These are phyloP conservation scores for Tachina grossa DNA, from an alignment of 2,888 invertebrate species.

Conservation along the genomic window DNA sequence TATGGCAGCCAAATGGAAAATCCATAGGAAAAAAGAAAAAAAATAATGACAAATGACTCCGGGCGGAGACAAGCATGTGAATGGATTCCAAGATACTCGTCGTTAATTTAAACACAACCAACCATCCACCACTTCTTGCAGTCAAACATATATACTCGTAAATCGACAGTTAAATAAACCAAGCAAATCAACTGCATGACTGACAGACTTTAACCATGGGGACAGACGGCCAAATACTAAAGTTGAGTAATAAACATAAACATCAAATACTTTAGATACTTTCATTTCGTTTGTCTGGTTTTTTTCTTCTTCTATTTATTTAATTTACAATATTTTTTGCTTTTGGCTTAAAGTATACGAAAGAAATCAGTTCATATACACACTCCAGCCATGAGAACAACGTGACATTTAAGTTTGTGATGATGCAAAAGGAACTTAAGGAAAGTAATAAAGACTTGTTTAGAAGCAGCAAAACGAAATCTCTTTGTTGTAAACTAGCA, in stretches of 20 bases:
- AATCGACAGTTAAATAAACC: neutral
- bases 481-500: neutral
- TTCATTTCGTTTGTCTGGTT: neutral
- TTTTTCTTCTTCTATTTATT: neutral
- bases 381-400: slow-evolving; percentile 39
- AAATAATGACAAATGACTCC: neutral
- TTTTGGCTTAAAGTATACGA: neutral
- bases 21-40: neutral
- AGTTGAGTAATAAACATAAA: neutral
- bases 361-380: neutral
- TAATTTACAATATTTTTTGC: too few relatives aligned
- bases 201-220: neutral
- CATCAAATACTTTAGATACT: neutral
- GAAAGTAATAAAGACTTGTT: neutral
- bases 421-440: neutral
- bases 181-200: neutral
- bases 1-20: slow-evolving; percentile 14
- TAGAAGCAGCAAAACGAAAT: neutral
- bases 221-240: neutral
- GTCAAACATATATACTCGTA: neutral
- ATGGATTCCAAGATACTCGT: neutral
- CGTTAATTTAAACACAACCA: neutral
- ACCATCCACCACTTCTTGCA: neutral
- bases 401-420: slow-evolving; percentile 51
- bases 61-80: neutral